These are phyloP conservation scores for Margarornis squamiger DNA, from an alignment of 2,797 vertebrate genomes.

Conservation along the genomic window DNA sequence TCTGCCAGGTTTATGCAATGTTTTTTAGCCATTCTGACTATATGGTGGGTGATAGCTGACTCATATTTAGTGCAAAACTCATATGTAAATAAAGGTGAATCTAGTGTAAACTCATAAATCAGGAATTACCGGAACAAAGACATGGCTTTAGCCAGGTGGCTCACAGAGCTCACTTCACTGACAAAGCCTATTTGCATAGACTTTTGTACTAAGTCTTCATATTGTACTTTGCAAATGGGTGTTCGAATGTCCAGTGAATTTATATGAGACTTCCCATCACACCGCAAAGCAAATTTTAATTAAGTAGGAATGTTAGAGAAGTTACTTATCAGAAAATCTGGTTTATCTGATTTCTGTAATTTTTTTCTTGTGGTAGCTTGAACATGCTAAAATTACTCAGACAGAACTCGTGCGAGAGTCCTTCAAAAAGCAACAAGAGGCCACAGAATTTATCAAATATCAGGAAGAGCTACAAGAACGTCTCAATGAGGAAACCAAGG, in stretches of 20 bases:
- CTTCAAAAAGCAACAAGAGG: conserved; percentile 89
- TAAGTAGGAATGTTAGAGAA: background rate
- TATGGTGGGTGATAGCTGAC: background rate
- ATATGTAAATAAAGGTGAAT: background rate
- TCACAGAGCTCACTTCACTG: background rate
- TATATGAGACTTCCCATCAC: background rate
- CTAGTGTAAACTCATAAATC: conserved; percentile 13
- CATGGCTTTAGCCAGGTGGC: conserved; percentile 30
- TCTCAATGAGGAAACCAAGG: conserved; percentile 84
- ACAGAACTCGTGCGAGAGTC: conserved; percentile 94
- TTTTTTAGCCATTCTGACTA: background rate
- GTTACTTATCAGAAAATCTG: background rate
- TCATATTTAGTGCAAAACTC: background rate
- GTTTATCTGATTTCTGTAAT: background rate
- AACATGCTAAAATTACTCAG: conserved; percentile 92
- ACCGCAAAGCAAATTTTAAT: background rate
- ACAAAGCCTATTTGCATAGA: conserved; percentile 3
- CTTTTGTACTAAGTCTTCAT: background rate
- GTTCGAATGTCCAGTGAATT: background rate
- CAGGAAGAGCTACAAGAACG: conserved; percentile 93
- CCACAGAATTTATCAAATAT: conserved; percentile 83
- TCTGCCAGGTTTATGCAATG: background rate
- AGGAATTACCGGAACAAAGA: conserved; percentile 15
- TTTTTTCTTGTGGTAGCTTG: conserved; percentile 79
- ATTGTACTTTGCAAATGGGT: background rate